These are phyloP conservation scores for Bradypus variegatus DNA, from an alignment of 2,797 vertebrate genomes.

Conservation along the genomic window DNA sequence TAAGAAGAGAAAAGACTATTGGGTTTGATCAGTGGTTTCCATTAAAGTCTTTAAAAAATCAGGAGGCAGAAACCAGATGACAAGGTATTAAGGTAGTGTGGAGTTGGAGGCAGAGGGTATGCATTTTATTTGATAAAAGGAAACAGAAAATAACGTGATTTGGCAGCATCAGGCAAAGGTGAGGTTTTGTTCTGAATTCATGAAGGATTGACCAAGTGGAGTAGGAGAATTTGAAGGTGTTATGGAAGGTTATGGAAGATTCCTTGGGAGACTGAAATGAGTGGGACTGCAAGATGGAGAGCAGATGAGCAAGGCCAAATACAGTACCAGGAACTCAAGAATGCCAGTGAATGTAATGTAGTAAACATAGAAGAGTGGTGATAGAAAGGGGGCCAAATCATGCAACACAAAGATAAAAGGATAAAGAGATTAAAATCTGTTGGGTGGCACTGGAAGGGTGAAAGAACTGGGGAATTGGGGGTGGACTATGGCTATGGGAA, in stretches of 20 bases:
- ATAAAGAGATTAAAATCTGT: background rate
- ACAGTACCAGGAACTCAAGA: background rate
- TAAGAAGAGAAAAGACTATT: background rate
- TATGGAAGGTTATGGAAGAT: background rate
- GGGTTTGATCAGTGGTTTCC: background rate
- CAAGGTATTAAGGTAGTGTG: background rate
- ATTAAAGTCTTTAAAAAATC: background rate
- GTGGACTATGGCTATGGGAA: background rate
- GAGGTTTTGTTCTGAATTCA: constrained; percentile 21
- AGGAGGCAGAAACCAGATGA: background rate
- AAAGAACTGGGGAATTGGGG: background rate
- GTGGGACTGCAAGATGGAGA: background rate
- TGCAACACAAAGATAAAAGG: background rate
- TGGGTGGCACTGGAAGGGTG: background rate
- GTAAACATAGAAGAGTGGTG: background rate
- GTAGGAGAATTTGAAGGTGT: background rate
- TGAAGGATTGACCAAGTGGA: background rate
- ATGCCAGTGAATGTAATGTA: background rate
- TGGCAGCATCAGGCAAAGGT: background rate
- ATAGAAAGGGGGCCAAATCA: background rate
- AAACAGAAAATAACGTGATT: background rate
- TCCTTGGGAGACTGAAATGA: background rate
- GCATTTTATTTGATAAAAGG: background rate
- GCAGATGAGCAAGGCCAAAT: background rate
- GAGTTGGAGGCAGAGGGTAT: background rate